Evolutionary conservation across 2,113 vertebrate species (phyloP).

Genomic region (Epinephelus cyanopodus): DNA sequence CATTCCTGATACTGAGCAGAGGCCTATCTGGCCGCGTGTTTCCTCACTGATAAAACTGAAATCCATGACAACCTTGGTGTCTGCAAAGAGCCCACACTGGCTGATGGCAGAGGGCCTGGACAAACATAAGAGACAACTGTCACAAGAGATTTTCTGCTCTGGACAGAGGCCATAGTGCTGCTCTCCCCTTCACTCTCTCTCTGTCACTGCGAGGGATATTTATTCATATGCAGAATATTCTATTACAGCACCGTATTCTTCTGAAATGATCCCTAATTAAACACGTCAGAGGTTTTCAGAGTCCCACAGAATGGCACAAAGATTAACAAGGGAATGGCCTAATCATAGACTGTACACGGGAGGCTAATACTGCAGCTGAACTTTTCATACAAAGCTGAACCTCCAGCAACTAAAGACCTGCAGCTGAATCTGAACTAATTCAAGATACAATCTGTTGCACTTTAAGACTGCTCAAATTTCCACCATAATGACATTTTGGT

Average conservation of each 20-base stretch:
- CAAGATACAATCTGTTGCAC: not conserved
- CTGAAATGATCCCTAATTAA: conserved; percentile 33
- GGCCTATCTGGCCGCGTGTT: conserved; percentile 60
- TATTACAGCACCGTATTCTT: conserved; percentile 12
- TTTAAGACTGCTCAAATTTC: too few relatives aligned
- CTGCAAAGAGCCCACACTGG: conserved; percentile 44
- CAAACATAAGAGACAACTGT: conserved; percentile 71
- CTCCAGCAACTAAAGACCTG: not conserved
- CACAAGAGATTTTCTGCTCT: conserved; percentile 60
- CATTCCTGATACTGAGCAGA: conserved; percentile 27
- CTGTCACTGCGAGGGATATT: conserved; percentile 6
- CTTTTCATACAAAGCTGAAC: not conserved
- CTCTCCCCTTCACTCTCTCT: conserved; percentile 23
- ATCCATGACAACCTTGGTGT: conserved; percentile 65
- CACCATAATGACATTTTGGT: too few relatives aligned
- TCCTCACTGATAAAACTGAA: conserved; percentile 68
- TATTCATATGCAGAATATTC: conserved; percentile 33
- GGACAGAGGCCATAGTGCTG: conserved; percentile 31
- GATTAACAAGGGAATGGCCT: not conserved
- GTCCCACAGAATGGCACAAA: not conserved
- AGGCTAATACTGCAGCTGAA: not conserved
- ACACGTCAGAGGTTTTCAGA: conserved; percentile 15
- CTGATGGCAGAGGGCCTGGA: conserved; percentile 58
- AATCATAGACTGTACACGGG: not conserved
- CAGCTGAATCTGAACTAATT: not conserved